phyloP scores from a whole-genome alignment of 2,113 vertebrate genomes.

The Vombatus ursinus region DNA sequence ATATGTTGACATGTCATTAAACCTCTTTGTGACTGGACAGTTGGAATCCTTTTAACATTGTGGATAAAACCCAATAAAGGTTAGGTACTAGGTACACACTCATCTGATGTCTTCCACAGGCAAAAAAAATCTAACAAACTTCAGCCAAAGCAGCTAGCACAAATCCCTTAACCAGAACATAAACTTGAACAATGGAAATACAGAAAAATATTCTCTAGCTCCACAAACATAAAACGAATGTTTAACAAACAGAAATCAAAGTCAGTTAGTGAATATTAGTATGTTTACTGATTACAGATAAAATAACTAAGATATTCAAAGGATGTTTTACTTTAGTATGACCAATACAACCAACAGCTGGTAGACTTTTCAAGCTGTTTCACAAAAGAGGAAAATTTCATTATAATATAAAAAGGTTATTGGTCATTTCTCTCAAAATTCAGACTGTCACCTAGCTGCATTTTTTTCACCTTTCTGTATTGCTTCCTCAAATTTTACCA shows the following conservation, averaged over 20 bases:
- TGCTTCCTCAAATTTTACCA: neutral
- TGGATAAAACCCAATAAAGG: too few species aligned
- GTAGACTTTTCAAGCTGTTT: neutral
- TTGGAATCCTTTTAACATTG: rapidly evolving
- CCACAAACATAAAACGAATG: neutral
- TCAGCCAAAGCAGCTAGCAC: neutral
- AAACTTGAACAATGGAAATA: neutral
- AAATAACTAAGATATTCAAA: neutral
- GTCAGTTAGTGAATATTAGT: too few species aligned
- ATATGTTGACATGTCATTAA: rapidly evolving
- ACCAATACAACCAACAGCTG: neutral
- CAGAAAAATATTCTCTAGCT: too few species aligned
- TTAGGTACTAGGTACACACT: neutral
- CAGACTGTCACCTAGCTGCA: neutral
- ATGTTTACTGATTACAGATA: neutral
- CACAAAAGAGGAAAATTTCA: rapidly evolving
- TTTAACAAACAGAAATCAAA: neutral
- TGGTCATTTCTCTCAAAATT: neutral
- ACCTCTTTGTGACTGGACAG: too few species aligned
- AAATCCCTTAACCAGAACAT: neutral
- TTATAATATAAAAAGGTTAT: neutral
- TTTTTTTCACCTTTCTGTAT: neutral
- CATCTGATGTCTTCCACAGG: rapidly evolving
- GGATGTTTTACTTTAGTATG: neutral
- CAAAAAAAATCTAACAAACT: neutral